These are phyloP conservation scores for Anhinga rufa DNA, from an alignment of 2,113 vertebrate genomes.

Conservation along the genomic window DNA sequence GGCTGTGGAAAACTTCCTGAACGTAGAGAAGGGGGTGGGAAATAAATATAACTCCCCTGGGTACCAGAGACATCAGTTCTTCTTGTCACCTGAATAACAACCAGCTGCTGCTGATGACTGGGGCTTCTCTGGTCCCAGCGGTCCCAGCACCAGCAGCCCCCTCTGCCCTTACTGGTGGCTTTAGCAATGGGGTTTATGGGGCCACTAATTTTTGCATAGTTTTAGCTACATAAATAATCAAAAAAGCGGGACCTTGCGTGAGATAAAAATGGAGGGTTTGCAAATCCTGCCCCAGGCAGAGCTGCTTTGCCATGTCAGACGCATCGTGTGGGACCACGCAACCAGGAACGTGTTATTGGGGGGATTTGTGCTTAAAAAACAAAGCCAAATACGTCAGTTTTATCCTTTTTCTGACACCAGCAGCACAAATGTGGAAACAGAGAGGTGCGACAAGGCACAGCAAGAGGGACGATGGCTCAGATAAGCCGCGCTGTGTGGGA, in stretches of 20 bases:
- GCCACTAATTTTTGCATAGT: not conserved
- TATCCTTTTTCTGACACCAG: not conserved
- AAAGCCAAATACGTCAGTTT: not conserved
- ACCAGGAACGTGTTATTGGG: not conserved
- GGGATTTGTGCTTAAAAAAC: not conserved
- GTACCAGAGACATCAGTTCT: not conserved
- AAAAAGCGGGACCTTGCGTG: not conserved
- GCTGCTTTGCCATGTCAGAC: not conserved
- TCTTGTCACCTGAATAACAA: not conserved
- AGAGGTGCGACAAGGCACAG: not conserved
- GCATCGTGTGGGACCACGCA: accelerated
- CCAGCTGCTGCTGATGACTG: not conserved
- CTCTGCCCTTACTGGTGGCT: not conserved
- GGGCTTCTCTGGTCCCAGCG: not conserved
- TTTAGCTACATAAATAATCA: not conserved
- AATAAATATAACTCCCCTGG: not conserved
- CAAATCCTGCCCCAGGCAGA: not conserved
- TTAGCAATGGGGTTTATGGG: not conserved
- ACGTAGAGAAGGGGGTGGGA: not conserved
- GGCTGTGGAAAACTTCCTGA: not conserved
- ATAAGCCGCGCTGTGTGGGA: not conserved
- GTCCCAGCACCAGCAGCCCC: not conserved
- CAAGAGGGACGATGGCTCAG: not conserved
- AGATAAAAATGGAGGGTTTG: not conserved
- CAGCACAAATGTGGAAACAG: not conserved